Conservation (phyloP, 2,888 invertebrate genomes). For the Drosophila multiciliata region DNA sequence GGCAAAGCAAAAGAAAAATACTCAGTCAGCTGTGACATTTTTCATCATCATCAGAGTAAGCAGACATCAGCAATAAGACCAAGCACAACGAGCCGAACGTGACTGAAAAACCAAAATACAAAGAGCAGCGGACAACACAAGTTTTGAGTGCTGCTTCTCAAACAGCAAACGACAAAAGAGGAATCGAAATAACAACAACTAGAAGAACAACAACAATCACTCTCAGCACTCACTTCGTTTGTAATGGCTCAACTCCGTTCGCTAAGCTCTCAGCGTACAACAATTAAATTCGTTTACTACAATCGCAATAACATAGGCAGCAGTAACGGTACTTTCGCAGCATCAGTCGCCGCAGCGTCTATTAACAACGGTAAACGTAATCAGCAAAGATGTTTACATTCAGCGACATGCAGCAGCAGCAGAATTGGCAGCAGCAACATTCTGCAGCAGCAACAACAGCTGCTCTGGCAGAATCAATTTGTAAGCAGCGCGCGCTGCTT, state of each 20-base stretch:
- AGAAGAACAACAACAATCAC: not conserved
- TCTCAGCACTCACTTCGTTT: slow-evolving; percentile 39
- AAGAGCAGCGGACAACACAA: slow-evolving; percentile 6
- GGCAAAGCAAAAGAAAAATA: slow-evolving; percentile 27
- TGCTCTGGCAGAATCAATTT: slow-evolving; percentile 29
- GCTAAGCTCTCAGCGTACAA: slow-evolving; percentile 83
- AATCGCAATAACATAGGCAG: slow-evolving; percentile 59
- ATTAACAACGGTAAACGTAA: slow-evolving; percentile 13
- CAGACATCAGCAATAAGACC: not conserved
- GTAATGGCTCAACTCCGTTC: slow-evolving; percentile 85
- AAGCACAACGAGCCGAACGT: slow-evolving; percentile 16
- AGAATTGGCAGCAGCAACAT: slow-evolving; percentile 4
- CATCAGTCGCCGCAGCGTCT: slow-evolving; percentile 30
- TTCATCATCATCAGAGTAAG: slow-evolving; percentile 2
- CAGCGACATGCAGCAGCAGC: slow-evolving; percentile 29
- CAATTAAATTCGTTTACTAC: slow-evolving; percentile 80
- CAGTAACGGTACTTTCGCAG: slow-evolving; percentile 34
- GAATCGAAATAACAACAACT: slow-evolving; percentile 9
- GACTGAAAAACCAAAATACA: slow-evolving; percentile 8
- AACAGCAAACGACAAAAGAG: not conserved
- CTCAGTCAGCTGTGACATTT: slow-evolving; percentile 45
- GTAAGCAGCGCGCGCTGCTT: slow-evolving; percentile 34
- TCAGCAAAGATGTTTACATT: slow-evolving; percentile 31
- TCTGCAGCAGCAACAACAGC: slow-evolving; percentile 13
- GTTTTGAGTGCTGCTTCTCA: slow-evolving; percentile 3